Base-by-base conservation (phyloP, 2,888 invertebrate species). In the Eueremaeus valkanovi region DNA sequence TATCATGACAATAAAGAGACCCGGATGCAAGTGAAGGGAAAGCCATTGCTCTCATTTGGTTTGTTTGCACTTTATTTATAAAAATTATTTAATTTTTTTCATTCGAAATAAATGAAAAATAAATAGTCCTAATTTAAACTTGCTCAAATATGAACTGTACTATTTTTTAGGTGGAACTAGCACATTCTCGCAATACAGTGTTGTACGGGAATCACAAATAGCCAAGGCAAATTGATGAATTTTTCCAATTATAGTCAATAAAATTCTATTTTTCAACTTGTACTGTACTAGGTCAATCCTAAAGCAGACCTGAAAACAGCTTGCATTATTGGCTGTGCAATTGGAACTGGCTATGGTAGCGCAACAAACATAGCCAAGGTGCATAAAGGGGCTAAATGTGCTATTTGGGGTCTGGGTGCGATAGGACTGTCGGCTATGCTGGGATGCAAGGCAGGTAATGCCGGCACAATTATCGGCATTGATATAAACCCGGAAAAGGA, bases 361-460 rank as follows among this genome's bases (percentile, higher is more conserved):
- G 79, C 40, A 11, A 66, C 76, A 51, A 77, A 78, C 16, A 61
- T 75, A 9, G 79, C 68, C 0, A 70, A 78, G 29, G 85, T 86
- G 0, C 84, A 82, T 72, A n/a, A 73, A 8, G 82, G 81, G 16
- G 80, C 81, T 58, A 82, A 81, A 1, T 82, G 82, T n/a, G 84
- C 82, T 21, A 82, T 84, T 3, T 84, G 82, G 82, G 84, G 84
- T 9, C 80, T 84, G n/a, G 84, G 84, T 16, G 83, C 82, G 1
- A 83, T 84, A n/a, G 84, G 84, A 27, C 77, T 84, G 75, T 81
- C 83, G 9, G 82, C 81, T 11, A 80, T 84, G 68, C 82, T 84
- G 82, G 84, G 83, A 13, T 82, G 82, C 29, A 81, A 81, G 75
- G 80, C 79, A 18, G 81, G 80, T n/a, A 82, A 82, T 21, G 84